A percentile compares a stretch with the other conserved stretches of the same genome.
Conservation (phyloP, 2,113 vertebrate genomes). For the Platysteira castanea region DNA sequence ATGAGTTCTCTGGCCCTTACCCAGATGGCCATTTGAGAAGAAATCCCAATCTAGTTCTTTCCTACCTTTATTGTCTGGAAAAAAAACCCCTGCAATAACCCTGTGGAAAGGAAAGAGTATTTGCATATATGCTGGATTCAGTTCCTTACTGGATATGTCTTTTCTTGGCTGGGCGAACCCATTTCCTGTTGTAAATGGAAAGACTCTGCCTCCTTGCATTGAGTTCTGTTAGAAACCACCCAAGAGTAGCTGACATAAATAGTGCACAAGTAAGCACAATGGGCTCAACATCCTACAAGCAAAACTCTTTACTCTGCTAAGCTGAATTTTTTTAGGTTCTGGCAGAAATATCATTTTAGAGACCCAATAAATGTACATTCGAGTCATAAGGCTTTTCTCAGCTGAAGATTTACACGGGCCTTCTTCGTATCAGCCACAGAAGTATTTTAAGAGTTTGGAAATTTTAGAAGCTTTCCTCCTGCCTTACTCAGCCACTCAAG, state of each 20-base stretch:
- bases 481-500: conserved; percentile 57
- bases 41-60: neutral
- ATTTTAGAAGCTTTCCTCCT: conserved; percentile 60
- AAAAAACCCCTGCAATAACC: neutral
- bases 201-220: neutral
- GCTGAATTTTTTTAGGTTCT: conserved; percentile 18
- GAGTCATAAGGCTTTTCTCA: conserved; percentile 50
- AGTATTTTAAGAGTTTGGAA: conserved; percentile 69
- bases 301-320: conserved; percentile 14
- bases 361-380: conserved; percentile 45
- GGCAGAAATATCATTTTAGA: conserved; percentile 48
- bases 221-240: conserved; percentile 25
- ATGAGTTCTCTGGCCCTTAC: neutral
- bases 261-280: conserved; percentile 21
- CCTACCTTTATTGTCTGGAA: neutral
- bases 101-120: neutral
- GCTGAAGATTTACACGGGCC: conserved; percentile 57
- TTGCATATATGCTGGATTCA: neutral
- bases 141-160: neutral
- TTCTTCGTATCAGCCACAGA: conserved; percentile 53
- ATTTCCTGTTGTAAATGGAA: conserved; percentile 27
- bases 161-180: neutral
- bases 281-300: conserved; percentile 15
- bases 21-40: neutral
- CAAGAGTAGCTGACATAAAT: neutral